Evolutionary conservation across 2,797 vertebrate genomes (phyloP), one percentile per base, ranked within the genome.

Genomic region (Falco naumanni): DNA sequence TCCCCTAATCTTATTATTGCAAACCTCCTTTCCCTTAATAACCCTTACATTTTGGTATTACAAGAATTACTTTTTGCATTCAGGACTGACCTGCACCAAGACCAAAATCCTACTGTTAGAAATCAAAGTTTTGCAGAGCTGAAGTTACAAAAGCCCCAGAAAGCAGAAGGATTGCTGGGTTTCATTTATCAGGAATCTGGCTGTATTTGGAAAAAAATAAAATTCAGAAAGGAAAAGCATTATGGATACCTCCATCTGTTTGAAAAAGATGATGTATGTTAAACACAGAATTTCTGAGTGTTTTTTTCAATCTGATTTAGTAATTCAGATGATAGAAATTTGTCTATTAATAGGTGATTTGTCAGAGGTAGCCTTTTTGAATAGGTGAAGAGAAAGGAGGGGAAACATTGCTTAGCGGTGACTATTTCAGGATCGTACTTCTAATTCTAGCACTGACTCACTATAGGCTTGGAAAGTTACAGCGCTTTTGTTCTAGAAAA

Each of bases 401-500:
- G 82, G 37, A 65, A 56, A 53, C 41, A 31, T 47, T 75, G 53
- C 45, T 11, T 31, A 64, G 51, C 66, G 53, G 45, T 87, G 82
- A 89, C 85, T 92, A 8, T 89, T 95, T 57, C 90, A 71, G 71
- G 84, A 31, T 34, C 20, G 3, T 14, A 37, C 56, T 87, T 82
- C 92, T 93, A 60, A 85, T 91, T 91, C 81, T 68, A 93, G 87
- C 75, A 34, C 75, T 91, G 92, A 78, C 84, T 95, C 89, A 57
- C 48, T 81, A 2, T 28, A 92, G 84, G 65, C 87, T 93, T 92
- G 96, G 91, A 95, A 89, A 95, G 93, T 78, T 53, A n/a, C 76
- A 91, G 75, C 0, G 5, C 95, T 95, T 96, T 97, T 96, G 95
- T 95, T 95, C 84, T 92, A 94, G 89, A 80, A 94, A 91, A 84